These are phyloP conservation scores for Sarcophaga variegata DNA, from an alignment of 2,888 invertebrate genomes.

Conservation along the genomic window DNA sequence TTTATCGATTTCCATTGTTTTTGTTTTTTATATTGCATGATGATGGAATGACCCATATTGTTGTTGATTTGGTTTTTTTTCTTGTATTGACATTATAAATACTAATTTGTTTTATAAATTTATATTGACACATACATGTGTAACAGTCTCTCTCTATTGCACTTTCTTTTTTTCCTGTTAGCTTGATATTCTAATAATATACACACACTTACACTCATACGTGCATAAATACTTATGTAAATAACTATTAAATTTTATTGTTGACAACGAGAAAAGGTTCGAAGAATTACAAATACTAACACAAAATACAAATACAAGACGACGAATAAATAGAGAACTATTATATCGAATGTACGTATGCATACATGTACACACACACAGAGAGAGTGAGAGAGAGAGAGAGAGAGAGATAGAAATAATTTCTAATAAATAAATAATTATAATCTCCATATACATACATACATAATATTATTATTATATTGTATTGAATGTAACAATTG, in stretches of 20 bases:
- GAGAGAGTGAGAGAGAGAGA: not conserved
- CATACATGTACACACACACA: too few species aligned
- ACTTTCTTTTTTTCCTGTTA: not conserved
- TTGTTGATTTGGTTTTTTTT: not conserved
- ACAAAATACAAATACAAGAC: not conserved
- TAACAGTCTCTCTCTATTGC: not conserved
- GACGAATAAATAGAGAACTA: too few species aligned
- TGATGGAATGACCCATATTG: not conserved
- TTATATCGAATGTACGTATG: too few species aligned
- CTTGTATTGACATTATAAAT: not conserved
- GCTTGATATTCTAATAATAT: not conserved
- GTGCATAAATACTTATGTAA: not conserved
- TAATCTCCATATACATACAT: constrained; percentile 33
- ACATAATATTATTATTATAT: too few species aligned
- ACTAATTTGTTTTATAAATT: not conserved
- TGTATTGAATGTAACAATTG: not conserved
- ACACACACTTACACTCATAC: not conserved
- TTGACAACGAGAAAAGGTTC: not conserved
- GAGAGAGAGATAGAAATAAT: not conserved
- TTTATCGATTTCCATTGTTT: too few species aligned
- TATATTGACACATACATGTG: not conserved
- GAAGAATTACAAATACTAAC: not conserved
- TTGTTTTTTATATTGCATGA: too few species aligned
- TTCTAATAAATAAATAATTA: constrained; percentile 59
- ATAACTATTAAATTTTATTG: not conserved